Conservation (phyloP, 2,797 vertebrate genomes). For the Brachyrhaphis roseni region DNA sequence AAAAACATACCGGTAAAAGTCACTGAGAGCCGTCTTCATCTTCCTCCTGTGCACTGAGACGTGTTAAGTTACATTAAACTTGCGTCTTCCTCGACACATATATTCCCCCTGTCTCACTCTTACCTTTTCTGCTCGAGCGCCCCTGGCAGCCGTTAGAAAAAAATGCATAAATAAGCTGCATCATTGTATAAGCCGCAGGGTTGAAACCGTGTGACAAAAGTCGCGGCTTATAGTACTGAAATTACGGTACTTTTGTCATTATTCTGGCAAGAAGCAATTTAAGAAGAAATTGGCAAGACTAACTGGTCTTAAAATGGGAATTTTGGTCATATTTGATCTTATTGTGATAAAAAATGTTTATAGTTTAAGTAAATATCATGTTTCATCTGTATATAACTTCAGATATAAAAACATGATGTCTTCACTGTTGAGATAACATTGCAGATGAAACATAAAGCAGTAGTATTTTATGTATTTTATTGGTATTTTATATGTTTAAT, state of each 20-base stretch:
- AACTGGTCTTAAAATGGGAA: neutral
- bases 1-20: too few species aligned
- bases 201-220: too few species aligned
- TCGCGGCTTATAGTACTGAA: too few species aligned
- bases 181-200: too few species aligned
- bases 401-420: neutral
- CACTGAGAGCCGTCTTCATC: too few species aligned
- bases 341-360: neutral
- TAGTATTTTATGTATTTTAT: neutral
- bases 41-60: too few species aligned
- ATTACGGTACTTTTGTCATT: neutral
- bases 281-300: neutral
- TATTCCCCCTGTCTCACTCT: too few species aligned
- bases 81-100: too few species aligned
- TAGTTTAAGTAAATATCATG: neutral
- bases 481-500: neutral
- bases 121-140: too few species aligned
- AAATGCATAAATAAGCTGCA: too few species aligned
- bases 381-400: neutral
- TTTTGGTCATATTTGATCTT: neutral
- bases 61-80: too few species aligned
- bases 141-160: too few species aligned
- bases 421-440: neutral
- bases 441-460: neutral
- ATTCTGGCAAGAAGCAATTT: neutral